Conservation (phyloP, 2,888 invertebrate species). For the Pristionchus mayeri region DNA sequence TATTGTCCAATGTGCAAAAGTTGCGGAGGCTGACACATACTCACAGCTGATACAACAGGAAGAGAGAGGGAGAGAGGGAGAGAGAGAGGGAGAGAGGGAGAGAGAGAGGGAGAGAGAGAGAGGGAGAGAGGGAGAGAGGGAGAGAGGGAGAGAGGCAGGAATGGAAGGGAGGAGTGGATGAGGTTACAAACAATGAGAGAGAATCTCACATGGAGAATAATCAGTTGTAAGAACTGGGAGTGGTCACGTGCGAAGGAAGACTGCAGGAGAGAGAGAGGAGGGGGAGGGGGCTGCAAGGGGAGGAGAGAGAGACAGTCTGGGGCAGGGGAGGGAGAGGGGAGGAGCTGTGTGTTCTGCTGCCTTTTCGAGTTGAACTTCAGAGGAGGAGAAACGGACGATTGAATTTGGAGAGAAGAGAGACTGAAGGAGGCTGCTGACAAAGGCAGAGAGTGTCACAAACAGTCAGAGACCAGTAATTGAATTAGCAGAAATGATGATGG, state of each 20-base stretch:
- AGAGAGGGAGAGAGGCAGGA: too few relatives aligned
- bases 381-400: constrained; percentile 4
- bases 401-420: constrained; percentile 7
- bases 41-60: neutral
- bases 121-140: too few relatives aligned
- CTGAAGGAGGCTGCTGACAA: neutral
- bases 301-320: neutral
- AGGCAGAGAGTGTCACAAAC: neutral
- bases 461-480: neutral
- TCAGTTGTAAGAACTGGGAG: neutral
- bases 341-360: neutral
- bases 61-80: neutral
- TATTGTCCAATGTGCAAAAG: neutral
- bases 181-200: too few relatives aligned
- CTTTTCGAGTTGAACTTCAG: neutral
- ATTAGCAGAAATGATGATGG: constrained; percentile 16
- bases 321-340: neutral
- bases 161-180: too few relatives aligned
- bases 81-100: too few relatives aligned
- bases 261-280: neutral
- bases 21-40: neutral
- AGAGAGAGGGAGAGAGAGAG: too few relatives aligned
- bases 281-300: neutral
- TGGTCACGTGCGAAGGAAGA: neutral
- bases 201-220: neutral